Base-by-base conservation (phyloP, 2,888 invertebrate genomes). In the Cloeon dipterum region DNA sequence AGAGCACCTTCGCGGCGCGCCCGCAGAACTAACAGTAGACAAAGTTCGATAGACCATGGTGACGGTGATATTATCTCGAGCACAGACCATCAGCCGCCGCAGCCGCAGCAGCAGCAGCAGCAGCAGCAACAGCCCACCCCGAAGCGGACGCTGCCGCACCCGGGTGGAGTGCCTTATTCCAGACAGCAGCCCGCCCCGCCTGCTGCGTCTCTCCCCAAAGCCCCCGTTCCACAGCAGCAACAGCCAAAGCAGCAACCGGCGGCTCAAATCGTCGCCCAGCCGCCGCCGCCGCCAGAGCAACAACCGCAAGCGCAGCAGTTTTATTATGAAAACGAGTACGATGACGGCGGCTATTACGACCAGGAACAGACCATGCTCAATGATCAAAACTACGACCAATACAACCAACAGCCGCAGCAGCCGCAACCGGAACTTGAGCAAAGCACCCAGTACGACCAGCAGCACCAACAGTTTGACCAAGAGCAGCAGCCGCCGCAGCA, bases 21-120 rank as follows among this genome's bases (percentile, higher is more conserved):
- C 11, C 8, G 23, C 11, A 11, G 23, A 23, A 23, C 23, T 23
- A 29, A n/a, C 5, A 29, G 29, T 14, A n/a, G 29, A 7, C 29
- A 29, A 29, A 29, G 29, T 14, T 29, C 29, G 14, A 14, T 29
- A 7, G 13, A 29, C n/a, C 13, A 29, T 7, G 29, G 16, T 8
- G 29, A 29, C 7, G n/a, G n/a, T n/a, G n/a, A n/a, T n/a, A n/a
- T n/a, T n/a, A n/a, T n/a, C n/a, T n/a, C n/a, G n/a, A n/a, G n/a
- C n/a, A 39, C 49, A 52, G 35, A 53, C 51, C 36, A 50, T 47
- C 38, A n/a, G n/a, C n/a, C n/a, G n/a, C n/a, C n/a, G n/a, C n/a
- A n/a, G n/a, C n/a, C n/a, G n/a, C n/a, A n/a, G n/a, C n/a, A n/a
- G n/a, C n/a, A n/a, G n/a, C n/a, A n/a, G n/a, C n/a, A n/a, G n/a